These are phyloP conservation scores for Drosophila nr. fundita DNA, from an alignment of 2,888 invertebrate genomes.

Conservation along the genomic window DNA sequence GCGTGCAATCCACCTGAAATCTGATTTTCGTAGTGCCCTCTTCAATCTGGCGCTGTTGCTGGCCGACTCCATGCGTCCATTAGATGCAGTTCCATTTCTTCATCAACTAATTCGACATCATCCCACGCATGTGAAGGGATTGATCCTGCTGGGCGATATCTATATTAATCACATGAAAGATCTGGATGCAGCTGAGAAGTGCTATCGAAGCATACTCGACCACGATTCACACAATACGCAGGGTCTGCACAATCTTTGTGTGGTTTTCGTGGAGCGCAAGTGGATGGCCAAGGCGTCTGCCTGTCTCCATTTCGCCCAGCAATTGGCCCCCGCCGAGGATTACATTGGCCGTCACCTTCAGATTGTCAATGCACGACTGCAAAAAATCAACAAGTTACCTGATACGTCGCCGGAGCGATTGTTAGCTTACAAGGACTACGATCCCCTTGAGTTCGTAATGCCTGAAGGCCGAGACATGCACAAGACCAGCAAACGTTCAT, in stretches of 20 bases:
- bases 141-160: conserved; percentile 97
- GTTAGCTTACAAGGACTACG: conserved; percentile 83
- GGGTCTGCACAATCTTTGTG: conserved; percentile 97
- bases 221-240: conserved; percentile 96
- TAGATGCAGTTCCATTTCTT: conserved; percentile 96
- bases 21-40: conserved; percentile 95
- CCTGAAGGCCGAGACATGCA: conserved; percentile 32
- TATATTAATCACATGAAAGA: conserved; percentile 98
- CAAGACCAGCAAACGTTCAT: conserved; percentile 57
- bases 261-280: conserved; percentile 96
- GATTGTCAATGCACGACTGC: conserved; percentile 88
- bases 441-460: conserved; percentile 82
- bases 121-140: conserved; percentile 96
- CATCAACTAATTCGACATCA: conserved; percentile 95
- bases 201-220: conserved; percentile 94
- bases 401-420: conserved; percentile 82
- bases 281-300: conserved; percentile 93
- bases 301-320: conserved; percentile 92
- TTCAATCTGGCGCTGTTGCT: conserved; percentile 96
- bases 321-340: conserved; percentile 94
- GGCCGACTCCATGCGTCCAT: conserved; percentile 94
- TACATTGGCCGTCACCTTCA: conserved; percentile 95
- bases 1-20: conserved; percentile 93
- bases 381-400: conserved; percentile 82
- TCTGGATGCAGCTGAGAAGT: conserved; percentile 97